A percentile compares a stretch with the other conserved stretches of the same genome.
Evolutionary conservation across 2,888 invertebrate species (phyloP).

Genomic region (Eristalis arbustorum): DNA sequence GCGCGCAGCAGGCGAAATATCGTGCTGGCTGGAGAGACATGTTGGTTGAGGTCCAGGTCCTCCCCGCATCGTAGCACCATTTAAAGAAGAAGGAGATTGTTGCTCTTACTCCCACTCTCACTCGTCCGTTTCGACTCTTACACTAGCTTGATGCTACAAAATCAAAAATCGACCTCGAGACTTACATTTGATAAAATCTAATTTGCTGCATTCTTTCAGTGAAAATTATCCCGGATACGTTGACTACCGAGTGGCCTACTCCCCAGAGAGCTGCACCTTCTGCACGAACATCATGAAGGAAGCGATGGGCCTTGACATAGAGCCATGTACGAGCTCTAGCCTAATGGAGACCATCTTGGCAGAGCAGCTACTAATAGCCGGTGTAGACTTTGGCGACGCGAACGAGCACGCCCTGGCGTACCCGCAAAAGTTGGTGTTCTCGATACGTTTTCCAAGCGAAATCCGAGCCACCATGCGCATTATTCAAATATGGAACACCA

Average conservation of each 20-base stretch:
- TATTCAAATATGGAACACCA: slow-evolving; percentile 72
- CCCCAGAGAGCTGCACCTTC: background rate
- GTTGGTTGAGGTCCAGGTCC: no score
- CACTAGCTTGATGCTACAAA: no score
- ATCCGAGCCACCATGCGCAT: slow-evolving; percentile 60
- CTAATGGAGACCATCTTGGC: background rate
- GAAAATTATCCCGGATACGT: background rate
- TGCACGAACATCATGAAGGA: background rate
- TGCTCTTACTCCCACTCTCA: no score
- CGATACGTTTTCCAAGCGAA: slow-evolving; percentile 73
- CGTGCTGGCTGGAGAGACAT: no score
- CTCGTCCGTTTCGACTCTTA: no score
- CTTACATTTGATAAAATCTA: no score
- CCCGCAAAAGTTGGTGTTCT: slow-evolving; percentile 58
- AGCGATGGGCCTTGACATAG: background rate
- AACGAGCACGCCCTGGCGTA: slow-evolving; percentile 74
- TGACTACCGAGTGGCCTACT: background rate
- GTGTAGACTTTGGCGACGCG: slow-evolving; percentile 82
- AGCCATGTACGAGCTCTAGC: background rate
- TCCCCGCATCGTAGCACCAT: no score
- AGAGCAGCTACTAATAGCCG: slow-evolving; percentile 74
- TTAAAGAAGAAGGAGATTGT: no score
- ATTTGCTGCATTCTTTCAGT: background rate
- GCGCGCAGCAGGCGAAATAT: no score
- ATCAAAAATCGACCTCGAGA: background rate